Conservation (phyloP, 2,888 invertebrate species). For the Pomacea canaliculata region DNA sequence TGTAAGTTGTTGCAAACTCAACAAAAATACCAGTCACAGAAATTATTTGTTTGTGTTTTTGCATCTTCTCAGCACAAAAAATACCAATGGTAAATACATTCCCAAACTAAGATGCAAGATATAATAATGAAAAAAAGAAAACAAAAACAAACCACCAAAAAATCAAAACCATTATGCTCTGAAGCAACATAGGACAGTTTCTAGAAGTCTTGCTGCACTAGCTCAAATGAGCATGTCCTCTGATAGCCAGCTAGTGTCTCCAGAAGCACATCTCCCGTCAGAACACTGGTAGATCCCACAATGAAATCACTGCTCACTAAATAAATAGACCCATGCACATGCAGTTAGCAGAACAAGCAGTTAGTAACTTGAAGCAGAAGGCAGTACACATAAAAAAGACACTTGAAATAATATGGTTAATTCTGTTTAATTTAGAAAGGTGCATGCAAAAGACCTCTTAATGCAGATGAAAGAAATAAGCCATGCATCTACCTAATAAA, state of each 20-base stretch:
- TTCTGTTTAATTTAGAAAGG: too few relatives aligned
- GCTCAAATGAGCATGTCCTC: neutral
- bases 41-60: too few relatives aligned
- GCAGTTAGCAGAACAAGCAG: neutral
- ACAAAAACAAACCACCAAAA: neutral
- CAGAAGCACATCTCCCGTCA: slow-evolving; percentile 89
- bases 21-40: too few relatives aligned
- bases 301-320: slow-evolving; percentile 74
- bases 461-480: too few relatives aligned
- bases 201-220: neutral
- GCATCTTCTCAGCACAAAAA: too few relatives aligned
- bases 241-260: slow-evolving; percentile 6
- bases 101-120: too few relatives aligned
- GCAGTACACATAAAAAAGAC: neutral
- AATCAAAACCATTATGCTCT: neutral
- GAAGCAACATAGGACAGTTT: neutral
- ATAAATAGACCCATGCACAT: neutral
- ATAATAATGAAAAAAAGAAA: neutral
- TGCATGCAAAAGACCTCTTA: too few relatives aligned
- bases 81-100: too few relatives aligned
- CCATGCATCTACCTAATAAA: too few relatives aligned
- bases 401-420: neutral
- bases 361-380: neutral
- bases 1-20: too few relatives aligned
- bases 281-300: slow-evolving; percentile 88